Evolutionary conservation across 2,888 invertebrate genomes (phyloP), one percentile per base, ranked within the genome.

Genomic region (Drosophila phalerata): DNA sequence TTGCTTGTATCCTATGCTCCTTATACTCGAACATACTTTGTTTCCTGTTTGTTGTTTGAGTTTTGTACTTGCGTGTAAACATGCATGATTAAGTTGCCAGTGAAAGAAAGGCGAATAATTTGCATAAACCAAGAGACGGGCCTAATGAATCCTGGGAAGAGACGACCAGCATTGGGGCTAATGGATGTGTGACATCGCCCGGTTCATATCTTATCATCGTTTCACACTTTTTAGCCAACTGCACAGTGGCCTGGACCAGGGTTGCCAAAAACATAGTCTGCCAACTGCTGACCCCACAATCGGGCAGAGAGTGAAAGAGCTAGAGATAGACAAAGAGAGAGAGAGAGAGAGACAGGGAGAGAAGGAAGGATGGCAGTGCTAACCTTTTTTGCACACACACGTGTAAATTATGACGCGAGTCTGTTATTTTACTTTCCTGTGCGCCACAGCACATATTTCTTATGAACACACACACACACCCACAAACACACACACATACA

Each of bases 1-100:
- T 28, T 34, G 40, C 47, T 66, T 64, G 47, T 48, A 42, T 38
- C 67, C 68, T 69, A 55, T 57, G 28, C 70, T 67, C 58, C 22
- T 67, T 43, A 45, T 65, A 69, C 66, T 79, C 64, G 62, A 63
- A 69, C 69, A 70, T 68, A 72, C 77, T 75, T 84, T 79, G 75
- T 77, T 83, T 55, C n/a, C 48, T 49, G 42, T 57, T 48, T 74
- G 70, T 60, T 85, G 84, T 86, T 85, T 86, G 81, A 83, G 77
- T 85, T 85, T 81, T 70, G 73, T 86, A 81, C 82, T 85, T 81
- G 79, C 85, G 81, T 85, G 85, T 86, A 85, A 85, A 86, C 86
- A 86, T 77, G 85, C 86, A 86, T 85, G 85, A 86, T 85, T 86
- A 86, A 85, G 81, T 79, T 85, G 79, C 61, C 71, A 73, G 65